Base-by-base conservation (phyloP, 2,113 vertebrate species). In the Stercorarius parasiticus region DNA sequence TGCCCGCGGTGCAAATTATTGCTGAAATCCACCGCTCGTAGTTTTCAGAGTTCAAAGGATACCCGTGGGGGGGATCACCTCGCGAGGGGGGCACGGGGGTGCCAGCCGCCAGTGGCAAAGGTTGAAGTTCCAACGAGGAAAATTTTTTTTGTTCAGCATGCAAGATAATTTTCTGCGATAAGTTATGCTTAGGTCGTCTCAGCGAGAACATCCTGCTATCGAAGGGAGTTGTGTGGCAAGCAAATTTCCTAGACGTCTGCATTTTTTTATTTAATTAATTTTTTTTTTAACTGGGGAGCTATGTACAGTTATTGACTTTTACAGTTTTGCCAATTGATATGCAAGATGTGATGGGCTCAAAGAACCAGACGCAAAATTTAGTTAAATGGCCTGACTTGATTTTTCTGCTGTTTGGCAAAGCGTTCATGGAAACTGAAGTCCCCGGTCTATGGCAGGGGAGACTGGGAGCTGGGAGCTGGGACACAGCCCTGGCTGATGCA, bases 11-110 rank as follows among this genome's bases (percentile, higher is more conserved):
- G 23, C 66, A 72, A 79, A 64, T 64, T 83, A 43, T 40, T 92
- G 72, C 95, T 72, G 95, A 86, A 91, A 91, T 77, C 86, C 53
- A 34, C 38, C 21, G 10, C 13, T 2, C 2, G 10, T 4, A 62
- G 66, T 5, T 52, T 53, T 29, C 42, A 49, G 81, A 84, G 93
- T 94, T 91, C 95, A 93, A 95, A 94, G 95, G 79, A 95, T 95
- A 58, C 20, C 38, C 1, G 3, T 8, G 25, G 50, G 27, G 64
- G 15, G 74, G 56, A 55, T 12, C 32, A 34, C n/a, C 56, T 19
- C 4, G 30, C 12, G 34, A 71, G 78, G n/a, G 7, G 15, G 34
- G 13, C 27, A 0, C 3, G 2, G 40, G 53, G 42, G n/a, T 74
- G 65, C 40, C 73, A 65, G 83, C 36, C 4, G 2, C 32, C 10